phyloP scores from a whole-genome alignment of 30 jellyfish, hydroid and myxozoan genomes.

The Catostylus mosaicus region DNA sequence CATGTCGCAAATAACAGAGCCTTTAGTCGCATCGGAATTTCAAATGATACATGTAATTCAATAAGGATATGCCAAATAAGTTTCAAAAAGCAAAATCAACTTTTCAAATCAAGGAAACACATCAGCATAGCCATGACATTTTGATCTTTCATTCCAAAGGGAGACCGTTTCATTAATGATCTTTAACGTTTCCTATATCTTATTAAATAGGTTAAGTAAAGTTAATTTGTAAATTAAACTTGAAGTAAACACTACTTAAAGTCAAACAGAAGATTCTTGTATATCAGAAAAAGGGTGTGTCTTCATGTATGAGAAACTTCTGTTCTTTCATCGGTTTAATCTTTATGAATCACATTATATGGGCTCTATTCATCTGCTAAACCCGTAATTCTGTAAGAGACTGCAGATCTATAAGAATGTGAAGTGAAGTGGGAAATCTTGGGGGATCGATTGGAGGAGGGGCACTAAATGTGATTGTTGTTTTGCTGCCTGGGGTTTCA shows the following conservation, averaged over 20 bases:
- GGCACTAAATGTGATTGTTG: too few relatives aligned
- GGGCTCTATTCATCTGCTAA: too few relatives aligned
- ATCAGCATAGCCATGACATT: conserved; percentile 3
- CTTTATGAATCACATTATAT: not conserved
- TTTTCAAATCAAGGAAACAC: conserved; percentile 3
- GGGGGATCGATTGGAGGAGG: too few relatives aligned
- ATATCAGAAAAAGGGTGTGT: not conserved
- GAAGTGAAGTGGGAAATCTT: too few relatives aligned
- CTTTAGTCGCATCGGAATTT: not conserved
- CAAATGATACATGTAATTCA: not conserved
- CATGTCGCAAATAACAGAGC: not conserved
- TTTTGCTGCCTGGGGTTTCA: too few relatives aligned
- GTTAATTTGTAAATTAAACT: not conserved
- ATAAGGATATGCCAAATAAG: conserved; percentile 12
- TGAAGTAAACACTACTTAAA: not conserved
- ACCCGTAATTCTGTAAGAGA: too few relatives aligned
- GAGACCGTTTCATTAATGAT: conserved; percentile 11
- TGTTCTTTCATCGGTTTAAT: not conserved
- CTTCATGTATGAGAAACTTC: not conserved
- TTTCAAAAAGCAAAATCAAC: conserved; percentile 11
- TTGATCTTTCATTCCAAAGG: conserved; percentile 1
- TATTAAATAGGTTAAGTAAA: not conserved
- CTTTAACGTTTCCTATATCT: not conserved
- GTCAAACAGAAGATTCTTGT: not conserved
- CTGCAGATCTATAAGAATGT: too few relatives aligned